phyloP scores from a whole-genome alignment of 2,888 invertebrate genomes.

The Pyrgus malvae region DNA sequence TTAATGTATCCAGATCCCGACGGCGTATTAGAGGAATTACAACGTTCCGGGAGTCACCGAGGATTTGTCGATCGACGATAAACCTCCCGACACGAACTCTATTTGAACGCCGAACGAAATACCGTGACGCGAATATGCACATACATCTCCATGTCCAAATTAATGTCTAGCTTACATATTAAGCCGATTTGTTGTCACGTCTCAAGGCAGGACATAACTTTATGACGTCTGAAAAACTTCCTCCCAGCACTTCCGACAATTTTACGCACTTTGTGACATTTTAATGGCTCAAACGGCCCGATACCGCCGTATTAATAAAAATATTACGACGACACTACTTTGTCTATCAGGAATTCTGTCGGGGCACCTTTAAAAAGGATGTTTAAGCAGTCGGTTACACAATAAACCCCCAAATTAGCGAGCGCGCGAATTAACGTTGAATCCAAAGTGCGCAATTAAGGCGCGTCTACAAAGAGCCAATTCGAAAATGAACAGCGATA shows the following conservation, averaged over 20 bases:
- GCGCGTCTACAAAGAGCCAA: constrained; percentile 73
- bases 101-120: constrained; percentile 51
- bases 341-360: constrained; percentile 62
- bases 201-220: constrained; percentile 32
- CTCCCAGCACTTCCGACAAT: constrained; percentile 16
- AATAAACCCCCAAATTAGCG: constrained; percentile 77
- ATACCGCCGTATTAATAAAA: constrained; percentile 20
- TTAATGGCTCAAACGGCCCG: constrained; percentile 14
- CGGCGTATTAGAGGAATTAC: constrained; percentile 68
- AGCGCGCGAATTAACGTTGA: constrained; percentile 73
- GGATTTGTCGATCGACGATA: constrained; percentile 63
- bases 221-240: constrained; percentile 24
- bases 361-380: constrained; percentile 63
- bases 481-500: constrained; percentile 77
- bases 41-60: constrained; percentile 55
- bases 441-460: constrained; percentile 78
- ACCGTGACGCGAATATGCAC: constrained; percentile 51
- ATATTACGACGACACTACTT: constrained; percentile 28
- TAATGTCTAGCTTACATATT: constrained; percentile 51
- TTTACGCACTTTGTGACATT: constrained; percentile 18
- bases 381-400: constrained; percentile 62
- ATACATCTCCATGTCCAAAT: constrained; percentile 50
- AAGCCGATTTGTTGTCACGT: constrained; percentile 50
- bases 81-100: constrained; percentile 38
- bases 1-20: constrained; percentile 68